Conservation (phyloP, 2,797 vertebrate genomes). For the Fringilla coelebs region DNA sequence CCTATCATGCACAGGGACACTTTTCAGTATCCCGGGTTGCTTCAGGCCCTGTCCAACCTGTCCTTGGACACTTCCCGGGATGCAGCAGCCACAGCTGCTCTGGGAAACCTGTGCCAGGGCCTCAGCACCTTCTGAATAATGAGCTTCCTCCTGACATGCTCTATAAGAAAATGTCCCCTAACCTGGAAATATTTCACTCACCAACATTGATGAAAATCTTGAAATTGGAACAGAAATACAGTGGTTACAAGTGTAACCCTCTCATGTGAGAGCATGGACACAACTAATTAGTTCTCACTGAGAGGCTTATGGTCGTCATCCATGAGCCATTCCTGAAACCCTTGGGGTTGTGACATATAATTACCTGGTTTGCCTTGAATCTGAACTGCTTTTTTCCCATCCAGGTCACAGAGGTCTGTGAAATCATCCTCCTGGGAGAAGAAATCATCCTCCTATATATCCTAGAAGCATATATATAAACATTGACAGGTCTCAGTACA, state of each 20-base stretch:
- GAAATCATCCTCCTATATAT: no score
- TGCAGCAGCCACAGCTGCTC: background rate
- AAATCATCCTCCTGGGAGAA: background rate
- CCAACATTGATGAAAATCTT: background rate
- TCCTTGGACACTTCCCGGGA: background rate
- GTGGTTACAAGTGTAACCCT: background rate
- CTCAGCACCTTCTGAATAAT: background rate
- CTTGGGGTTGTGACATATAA: background rate
- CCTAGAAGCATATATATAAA: background rate
- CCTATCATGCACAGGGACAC: background rate
- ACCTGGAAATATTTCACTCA: fast-evolving
- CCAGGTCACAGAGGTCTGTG: background rate
- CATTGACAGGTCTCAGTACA: background rate
- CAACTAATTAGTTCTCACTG: background rate
- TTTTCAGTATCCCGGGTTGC: background rate
- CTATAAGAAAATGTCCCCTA: background rate
- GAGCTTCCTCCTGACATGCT: background rate
- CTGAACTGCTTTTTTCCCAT: background rate
- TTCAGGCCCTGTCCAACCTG: fast-evolving
- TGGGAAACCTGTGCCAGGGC: background rate
- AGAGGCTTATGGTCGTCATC: background rate
- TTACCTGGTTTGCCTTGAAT: background rate
- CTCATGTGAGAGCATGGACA: background rate
- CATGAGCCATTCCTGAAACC: background rate
- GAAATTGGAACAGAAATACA: background rate